phyloP scores from a whole-genome alignment of 1,140 invertebrate species.

The Mercenaria mercenaria region DNA sequence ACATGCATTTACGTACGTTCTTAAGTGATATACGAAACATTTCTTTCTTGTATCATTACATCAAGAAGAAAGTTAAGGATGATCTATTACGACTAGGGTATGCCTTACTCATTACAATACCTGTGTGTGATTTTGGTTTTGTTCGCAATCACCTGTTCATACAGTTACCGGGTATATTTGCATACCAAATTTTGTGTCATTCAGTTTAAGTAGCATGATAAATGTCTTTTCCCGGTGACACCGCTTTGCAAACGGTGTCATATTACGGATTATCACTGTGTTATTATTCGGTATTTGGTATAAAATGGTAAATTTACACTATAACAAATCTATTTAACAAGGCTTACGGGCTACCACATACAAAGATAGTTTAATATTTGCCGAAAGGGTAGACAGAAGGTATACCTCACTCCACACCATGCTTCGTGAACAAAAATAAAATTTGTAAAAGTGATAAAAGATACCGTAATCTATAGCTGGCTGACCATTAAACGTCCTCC shows the following conservation, averaged over 20 bases:
- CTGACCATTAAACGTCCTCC: neutral
- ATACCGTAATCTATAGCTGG: neutral
- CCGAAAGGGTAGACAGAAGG: slow-evolving; percentile 25
- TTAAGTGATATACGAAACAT: too few relatives aligned
- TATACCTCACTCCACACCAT: neutral
- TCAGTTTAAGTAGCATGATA: slow-evolving; percentile 23
- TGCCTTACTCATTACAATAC: neutral
- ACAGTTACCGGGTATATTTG: slow-evolving; percentile 23
- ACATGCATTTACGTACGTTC: too few relatives aligned
- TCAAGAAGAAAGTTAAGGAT: neutral
- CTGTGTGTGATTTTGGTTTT: neutral
- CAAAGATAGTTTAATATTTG: slow-evolving; percentile 24
- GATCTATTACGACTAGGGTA: neutral
- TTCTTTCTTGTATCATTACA: neutral
- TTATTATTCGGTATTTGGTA: slow-evolving; percentile 17
- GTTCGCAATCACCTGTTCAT: neutral
- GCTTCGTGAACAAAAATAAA: neutral
- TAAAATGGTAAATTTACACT: slow-evolving; percentile 37
- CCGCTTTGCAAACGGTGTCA: slow-evolving; percentile 37
- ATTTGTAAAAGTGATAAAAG: neutral
- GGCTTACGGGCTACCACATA: neutral
- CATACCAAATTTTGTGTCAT: slow-evolving; percentile 40
- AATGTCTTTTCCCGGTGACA: slow-evolving; percentile 29
- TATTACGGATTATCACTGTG: neutral
- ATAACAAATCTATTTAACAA: slow-evolving; percentile 57